Conservation (phyloP, 2,113 vertebrate species). For the Rhineura floridana region DNA sequence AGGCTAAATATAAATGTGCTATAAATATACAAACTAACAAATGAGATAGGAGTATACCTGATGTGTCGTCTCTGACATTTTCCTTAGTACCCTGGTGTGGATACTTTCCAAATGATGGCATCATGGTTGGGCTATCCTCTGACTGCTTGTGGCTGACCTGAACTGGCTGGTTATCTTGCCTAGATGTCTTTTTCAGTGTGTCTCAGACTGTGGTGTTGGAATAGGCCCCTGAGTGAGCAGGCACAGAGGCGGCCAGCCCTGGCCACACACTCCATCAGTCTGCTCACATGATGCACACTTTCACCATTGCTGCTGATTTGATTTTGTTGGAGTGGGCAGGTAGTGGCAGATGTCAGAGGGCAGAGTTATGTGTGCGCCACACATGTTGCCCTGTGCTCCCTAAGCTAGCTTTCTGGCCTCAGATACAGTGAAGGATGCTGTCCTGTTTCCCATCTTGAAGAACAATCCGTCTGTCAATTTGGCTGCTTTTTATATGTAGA, state of each 20-base stretch:
- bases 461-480: slow-evolving; percentile 28
- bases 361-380: neutral
- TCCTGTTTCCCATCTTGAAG: neutral
- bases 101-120: neutral
- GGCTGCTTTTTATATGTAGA: neutral
- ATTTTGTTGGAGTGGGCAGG: neutral
- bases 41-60: no score
- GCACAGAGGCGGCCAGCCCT: neutral
- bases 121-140: neutral
- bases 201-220: neutral
- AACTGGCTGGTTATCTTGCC: neutral
- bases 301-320: neutral
- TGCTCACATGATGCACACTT: neutral
- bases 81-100: no score
- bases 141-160: neutral
- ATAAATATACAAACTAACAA: no score
- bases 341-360: neutral
- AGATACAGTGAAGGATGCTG: neutral
- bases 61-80: neutral
- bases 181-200: neutral
- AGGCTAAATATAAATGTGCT: no score
- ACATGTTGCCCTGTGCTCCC: neutral
- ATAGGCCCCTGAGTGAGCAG: neutral
- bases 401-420: neutral
- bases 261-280: neutral